Conservation (phyloP, 2,888 invertebrate species). For the Hydrotaea diabolus region DNA sequence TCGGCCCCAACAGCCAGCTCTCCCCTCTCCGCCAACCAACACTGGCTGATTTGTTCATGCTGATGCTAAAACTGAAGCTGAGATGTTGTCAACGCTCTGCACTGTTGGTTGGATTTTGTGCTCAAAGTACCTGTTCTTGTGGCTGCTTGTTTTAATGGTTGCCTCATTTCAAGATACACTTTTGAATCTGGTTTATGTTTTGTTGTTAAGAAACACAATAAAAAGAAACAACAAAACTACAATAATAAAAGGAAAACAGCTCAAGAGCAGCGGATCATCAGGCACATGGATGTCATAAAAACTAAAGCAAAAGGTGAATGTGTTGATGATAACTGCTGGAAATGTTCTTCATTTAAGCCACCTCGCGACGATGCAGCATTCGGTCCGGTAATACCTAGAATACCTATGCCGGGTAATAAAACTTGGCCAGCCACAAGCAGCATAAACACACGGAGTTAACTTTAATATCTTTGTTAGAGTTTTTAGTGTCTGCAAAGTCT, state of each 20-base stretch:
- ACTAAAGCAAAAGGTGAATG: slow-evolving; percentile 58
- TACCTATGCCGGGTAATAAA: slow-evolving; percentile 53
- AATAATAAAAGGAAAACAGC: no score
- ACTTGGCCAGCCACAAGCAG: slow-evolving; percentile 2
- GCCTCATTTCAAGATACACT: slow-evolving; percentile 20
- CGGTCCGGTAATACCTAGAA: slow-evolving; percentile 47
- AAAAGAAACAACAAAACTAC: not conserved
- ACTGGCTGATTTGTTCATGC: no score
- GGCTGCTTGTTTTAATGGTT: not conserved
- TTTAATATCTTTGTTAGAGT: no score
- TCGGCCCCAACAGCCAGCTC: not conserved
- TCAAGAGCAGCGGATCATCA: not conserved
- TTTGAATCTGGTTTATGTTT: slow-evolving; percentile 29
- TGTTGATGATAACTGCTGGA: slow-evolving; percentile 46
- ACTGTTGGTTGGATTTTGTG: not conserved
- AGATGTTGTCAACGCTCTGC: slow-evolving; percentile 24
- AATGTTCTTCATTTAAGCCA: slow-evolving; percentile 44
- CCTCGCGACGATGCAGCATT: slow-evolving; percentile 33
- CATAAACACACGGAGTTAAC: not conserved
- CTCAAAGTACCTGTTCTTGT: slow-evolving; percentile 27
- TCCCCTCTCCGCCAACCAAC: no score
- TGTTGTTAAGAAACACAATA: not conserved
- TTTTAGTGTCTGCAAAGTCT: no score
- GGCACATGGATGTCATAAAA: slow-evolving; percentile 57
- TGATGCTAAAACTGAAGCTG: not conserved